phyloP scores from a whole-genome alignment of 2,888 invertebrate species.

The Nemoura dubitans region DNA sequence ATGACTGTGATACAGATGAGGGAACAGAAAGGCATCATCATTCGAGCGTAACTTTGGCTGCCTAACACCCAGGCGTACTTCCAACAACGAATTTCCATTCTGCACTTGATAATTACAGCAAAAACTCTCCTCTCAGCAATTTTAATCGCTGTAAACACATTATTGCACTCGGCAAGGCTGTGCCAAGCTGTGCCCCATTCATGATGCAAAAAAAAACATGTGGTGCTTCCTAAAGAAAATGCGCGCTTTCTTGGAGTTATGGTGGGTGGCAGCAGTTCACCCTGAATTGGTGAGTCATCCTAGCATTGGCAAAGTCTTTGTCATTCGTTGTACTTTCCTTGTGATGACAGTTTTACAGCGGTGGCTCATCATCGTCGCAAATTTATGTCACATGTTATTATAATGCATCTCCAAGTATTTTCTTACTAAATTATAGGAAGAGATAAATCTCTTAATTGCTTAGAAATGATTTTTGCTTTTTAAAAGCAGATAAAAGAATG shows the following conservation, averaged over 20 bases:
- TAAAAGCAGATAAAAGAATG: no score
- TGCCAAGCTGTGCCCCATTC: background rate
- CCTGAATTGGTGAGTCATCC: background rate
- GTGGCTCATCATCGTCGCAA: background rate
- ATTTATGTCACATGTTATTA: no score
- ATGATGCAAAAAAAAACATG: background rate
- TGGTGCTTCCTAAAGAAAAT: background rate
- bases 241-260: background rate
- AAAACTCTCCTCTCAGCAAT: no score
- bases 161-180: background rate
- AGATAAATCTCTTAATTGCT: no score
- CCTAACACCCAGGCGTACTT: background rate
- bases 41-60: background rate
- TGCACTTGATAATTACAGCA: no score
- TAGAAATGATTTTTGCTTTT: no score
- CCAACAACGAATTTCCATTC: background rate
- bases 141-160: background rate
- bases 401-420: no score
- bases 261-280: constrained; percentile 12
- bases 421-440: no score
- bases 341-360: background rate
- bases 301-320: background rate
- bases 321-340: background rate
- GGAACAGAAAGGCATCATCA: background rate
- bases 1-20: background rate